Conservation (phyloP, 2,797 vertebrate genomes). For the Brotula barbata region DNA sequence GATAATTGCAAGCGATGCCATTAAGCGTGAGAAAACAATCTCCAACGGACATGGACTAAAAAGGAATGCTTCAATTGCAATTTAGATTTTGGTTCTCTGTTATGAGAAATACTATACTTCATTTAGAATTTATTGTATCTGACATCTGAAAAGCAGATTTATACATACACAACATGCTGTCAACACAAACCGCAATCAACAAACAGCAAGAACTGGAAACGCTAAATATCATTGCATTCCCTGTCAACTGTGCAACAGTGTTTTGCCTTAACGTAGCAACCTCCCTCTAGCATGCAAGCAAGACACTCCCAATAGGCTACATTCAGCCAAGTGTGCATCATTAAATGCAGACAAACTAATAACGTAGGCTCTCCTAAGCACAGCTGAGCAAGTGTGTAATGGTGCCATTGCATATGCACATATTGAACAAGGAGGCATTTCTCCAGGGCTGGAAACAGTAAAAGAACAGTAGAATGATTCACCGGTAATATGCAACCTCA, state of each 20-base stretch:
- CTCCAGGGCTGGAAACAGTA: slow-evolving; percentile 50
- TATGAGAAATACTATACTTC: slow-evolving; percentile 4
- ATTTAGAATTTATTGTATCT: slow-evolving; percentile 4
- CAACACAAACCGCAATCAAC: slow-evolving; percentile 32
- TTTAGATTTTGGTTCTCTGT: slow-evolving; percentile 53
- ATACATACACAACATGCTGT: background rate
- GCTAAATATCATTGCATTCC: slow-evolving; percentile 26
- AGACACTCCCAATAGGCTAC: slow-evolving; percentile 61
- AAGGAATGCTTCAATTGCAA: slow-evolving; percentile 68
- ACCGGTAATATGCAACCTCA: slow-evolving; percentile 57
- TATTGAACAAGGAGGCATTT: slow-evolving; percentile 72
- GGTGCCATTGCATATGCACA: slow-evolving; percentile 64
- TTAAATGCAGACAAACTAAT: slow-evolving; percentile 63
- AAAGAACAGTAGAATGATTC: slow-evolving; percentile 53
- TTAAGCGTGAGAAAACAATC: slow-evolving; percentile 56
- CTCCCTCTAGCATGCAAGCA: slow-evolving; percentile 47
- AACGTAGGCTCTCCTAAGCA: slow-evolving; percentile 55
- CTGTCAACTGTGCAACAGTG: slow-evolving; percentile 52
- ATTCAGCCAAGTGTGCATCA: slow-evolving; percentile 64
- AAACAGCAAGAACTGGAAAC: slow-evolving; percentile 27
- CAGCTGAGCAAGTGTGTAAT: slow-evolving; percentile 56
- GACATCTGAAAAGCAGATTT: slow-evolving; percentile 16
- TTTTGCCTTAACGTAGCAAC: slow-evolving; percentile 41
- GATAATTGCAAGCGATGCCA: slow-evolving; percentile 66
- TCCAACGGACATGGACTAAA: slow-evolving; percentile 55